A percentile compares a stretch with the other conserved stretches of the same genome.
phyloP scores from a whole-genome alignment of 2,888 invertebrate genomes.

The Lacanobia oleracea region DNA sequence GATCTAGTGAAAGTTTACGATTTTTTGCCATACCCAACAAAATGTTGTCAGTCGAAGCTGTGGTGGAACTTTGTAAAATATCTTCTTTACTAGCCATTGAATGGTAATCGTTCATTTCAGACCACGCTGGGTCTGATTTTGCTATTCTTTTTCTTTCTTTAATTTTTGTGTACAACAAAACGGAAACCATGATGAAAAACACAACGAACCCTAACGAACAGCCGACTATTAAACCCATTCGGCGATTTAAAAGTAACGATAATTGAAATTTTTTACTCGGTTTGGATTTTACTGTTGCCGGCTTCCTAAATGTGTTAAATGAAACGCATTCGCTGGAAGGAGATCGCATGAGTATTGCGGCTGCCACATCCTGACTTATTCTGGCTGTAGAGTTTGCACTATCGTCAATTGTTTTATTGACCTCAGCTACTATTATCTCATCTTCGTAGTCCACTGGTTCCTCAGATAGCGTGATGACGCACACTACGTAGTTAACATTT shows the following conservation, averaged over 20 bases:
- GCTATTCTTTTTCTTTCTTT: slow-evolving; percentile 88
- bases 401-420: slow-evolving; percentile 75
- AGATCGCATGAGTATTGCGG: slow-evolving; percentile 81
- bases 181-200: slow-evolving; percentile 87
- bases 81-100: slow-evolving; percentile 88
- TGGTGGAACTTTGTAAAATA: slow-evolving; percentile 84
- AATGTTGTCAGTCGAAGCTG: slow-evolving; percentile 88
- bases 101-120: slow-evolving; percentile 88
- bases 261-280: slow-evolving; percentile 79
- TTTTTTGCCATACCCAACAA: slow-evolving; percentile 86
- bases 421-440: slow-evolving; percentile 65
- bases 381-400: slow-evolving; percentile 76
- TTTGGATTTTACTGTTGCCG: slow-evolving; percentile 74
- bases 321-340: slow-evolving; percentile 87
- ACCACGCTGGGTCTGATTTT: slow-evolving; percentile 86
- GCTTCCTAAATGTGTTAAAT: slow-evolving; percentile 84
- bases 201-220: slow-evolving; percentile 86
- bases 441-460: slow-evolving; percentile 78
- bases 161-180: slow-evolving; percentile 86
- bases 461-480: slow-evolving; percentile 82
- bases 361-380: slow-evolving; percentile 82
- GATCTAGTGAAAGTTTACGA: slow-evolving; percentile 80
- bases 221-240: slow-evolving; percentile 87
- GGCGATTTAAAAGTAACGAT: slow-evolving; percentile 81
- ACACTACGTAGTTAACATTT: slow-evolving; percentile 84